Base-by-base conservation (phyloP, 2,888 invertebrate species). In the Diarsia mendica region DNA sequence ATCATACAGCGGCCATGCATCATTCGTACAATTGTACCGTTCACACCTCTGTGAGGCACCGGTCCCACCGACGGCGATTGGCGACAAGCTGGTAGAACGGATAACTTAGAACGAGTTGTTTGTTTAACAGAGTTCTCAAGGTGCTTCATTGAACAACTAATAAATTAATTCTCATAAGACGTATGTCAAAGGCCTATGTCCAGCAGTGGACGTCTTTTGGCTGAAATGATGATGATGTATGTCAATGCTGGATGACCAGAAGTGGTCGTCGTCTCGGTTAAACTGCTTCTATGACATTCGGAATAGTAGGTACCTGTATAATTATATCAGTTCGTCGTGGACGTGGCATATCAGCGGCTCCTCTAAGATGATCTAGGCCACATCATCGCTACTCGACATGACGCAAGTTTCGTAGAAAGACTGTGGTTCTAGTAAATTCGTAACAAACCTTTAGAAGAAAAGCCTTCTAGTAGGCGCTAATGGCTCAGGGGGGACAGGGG, bases 1-100 rank as follows among this genome's bases (percentile, higher is more conserved):
- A 81, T 75, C 74, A 74, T 28, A 39, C 74, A 63, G 55, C 48
- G 51, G 49, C 68, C 66, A 75, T 80, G 67, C 80, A 83, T 83
- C 80, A 78, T 46, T 71, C 67, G 51, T 23, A 80, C 67, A 77
- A 80, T 65, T 68, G 77, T 68, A 33, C 51, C 33, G 66, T 65
- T 80, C 63, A 55, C 79, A 78, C 69, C 72, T 58, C 75, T 65
- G 66, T 70, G 3, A n/a, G n/a, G 63, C n/a, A 13, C 13, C 13
- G 13, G 39, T 63, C 44, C n/a, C 3, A 44, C 63, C 13, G n/a
- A 3, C 8, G 1, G 63, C 44, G 44, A n/a, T 44, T 44, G n/a
- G 44, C 63, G 63, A 63, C 13, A 3, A n/a, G 44, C n/a, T 13
- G 1, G 10, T 61, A 15, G 5, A 39, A 28, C 9, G 23, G 10